A percentile compares a stretch with the other conserved stretches of the same genome.
Conservation (phyloP, 23 tunicate species). For the Corella eumyota region DNA sequence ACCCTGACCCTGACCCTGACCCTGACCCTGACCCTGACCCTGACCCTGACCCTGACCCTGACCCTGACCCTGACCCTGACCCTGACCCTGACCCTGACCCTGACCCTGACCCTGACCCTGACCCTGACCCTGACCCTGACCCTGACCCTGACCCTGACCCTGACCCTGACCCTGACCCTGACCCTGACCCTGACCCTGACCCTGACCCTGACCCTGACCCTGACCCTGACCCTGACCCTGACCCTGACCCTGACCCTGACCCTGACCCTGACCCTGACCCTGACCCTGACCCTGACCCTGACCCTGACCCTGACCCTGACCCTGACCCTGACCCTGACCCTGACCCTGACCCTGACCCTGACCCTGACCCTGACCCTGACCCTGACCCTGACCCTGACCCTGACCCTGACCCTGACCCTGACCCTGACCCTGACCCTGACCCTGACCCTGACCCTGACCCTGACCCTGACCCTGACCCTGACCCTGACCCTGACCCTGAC, state of each 20-base stretch:
- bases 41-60: conserved; percentile 58
- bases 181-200: conserved; percentile 60
- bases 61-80: conserved; percentile 56
- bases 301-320: conserved; percentile 66
- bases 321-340: conserved; percentile 57
- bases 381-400: conserved; percentile 30
- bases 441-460: too few relatives aligned
- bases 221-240: conserved; percentile 34
- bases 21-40: conserved; percentile 63
- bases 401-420: too few relatives aligned
- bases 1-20: conserved; percentile 60
- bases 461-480: too few relatives aligned
- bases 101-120: conserved; percentile 52
- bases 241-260: conserved; percentile 52
- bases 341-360: conserved; percentile 52
- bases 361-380: conserved; percentile 56
- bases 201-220: conserved; percentile 43
- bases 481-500: too few relatives aligned
- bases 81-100: conserved; percentile 57
- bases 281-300: conserved; percentile 64
- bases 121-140: conserved; percentile 56
- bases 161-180: conserved; percentile 61
- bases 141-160: conserved; percentile 57
- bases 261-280: conserved; percentile 60
- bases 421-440: too few relatives aligned